Evolutionary conservation across 2,888 invertebrate genomes (phyloP), one percentile per base, ranked within the genome.

Genomic region (Netelia virgata): DNA sequence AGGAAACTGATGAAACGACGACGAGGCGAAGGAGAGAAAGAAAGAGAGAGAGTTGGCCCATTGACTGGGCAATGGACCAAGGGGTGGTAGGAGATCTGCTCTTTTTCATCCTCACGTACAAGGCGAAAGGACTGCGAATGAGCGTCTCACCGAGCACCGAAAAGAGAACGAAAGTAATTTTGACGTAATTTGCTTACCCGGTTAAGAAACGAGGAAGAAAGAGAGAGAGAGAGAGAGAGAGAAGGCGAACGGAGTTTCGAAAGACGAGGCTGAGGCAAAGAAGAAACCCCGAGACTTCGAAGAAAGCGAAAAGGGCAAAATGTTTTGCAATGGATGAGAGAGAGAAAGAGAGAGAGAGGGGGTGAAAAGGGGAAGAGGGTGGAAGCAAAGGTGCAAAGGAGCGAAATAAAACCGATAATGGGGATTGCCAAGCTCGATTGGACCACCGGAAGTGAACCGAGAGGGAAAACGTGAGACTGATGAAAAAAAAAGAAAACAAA

Each of bases 151-250:
- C 23, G 66, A 14, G 64, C 55, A 55, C 43, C 11, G 36, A 50
- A 57, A 57, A 50, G 36, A 50, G 74, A 59, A 80, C 50, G 14
- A 76, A 76, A 80, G 76, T 82, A 82, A 76, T 82, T 82, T 59
- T 76, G 70, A 70, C 57, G 83, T 83, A 80, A 83, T 83, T 83
- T 80, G 84, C 76, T 84, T 84, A 76, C 61, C 70, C 80, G 61
- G 53, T 84, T 73, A 61, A 61, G 61, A 10, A 9, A 23, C 14
- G 76, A 28, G 47, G 41, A 23, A 55, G 28, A 28, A 23, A 18
- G 59, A 47, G 11, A 68, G 57, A 43, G 41, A 3, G 18, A 72
- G 11, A 28, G 28, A 66, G 43, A 43, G 41, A 6, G 16, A 59
- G 16, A 55, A 3, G 55, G 3, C 18, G 59, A 1, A 70, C 18